Evolutionary conservation across 2,888 invertebrate genomes (phyloP).

Genomic region (Gymnosoma rotundatum): DNA sequence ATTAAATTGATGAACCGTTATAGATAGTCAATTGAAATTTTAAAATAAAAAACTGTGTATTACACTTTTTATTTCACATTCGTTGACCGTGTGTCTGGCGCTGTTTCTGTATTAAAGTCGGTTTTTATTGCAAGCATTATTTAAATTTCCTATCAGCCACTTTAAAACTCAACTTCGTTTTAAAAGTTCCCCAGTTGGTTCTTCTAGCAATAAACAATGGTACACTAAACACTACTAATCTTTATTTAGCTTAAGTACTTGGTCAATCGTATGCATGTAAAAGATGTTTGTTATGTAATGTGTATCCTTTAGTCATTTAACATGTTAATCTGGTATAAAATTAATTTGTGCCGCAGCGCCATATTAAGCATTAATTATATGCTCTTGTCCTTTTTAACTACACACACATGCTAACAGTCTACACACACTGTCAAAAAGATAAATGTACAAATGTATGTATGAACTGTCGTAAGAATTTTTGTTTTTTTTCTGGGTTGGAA

Average conservation of each 20-base stretch:
- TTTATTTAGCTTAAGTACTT: conserved; percentile 37
- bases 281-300: conserved; percentile 21
- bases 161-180: background rate
- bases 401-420: conserved; percentile 6
- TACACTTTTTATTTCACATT: no score
- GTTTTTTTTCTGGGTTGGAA: background rate
- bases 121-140: no score
- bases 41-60: no score
- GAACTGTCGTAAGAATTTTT: background rate
- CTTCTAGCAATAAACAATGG: background rate
- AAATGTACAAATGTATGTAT: background rate
- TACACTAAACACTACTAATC: conserved; percentile 10
- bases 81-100: no score
- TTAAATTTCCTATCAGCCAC: background rate
- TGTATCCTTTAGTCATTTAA: conserved; percentile 65
- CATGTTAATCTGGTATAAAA: conserved; percentile 70
- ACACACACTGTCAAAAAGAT: background rate
- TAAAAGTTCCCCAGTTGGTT: conserved; percentile 10
- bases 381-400: conserved; percentile 49
- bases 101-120: no score
- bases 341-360: conserved; percentile 70
- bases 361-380: conserved; percentile 69
- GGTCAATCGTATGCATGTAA: conserved; percentile 13
- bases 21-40: no score
- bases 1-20: no score